phyloP scores from a whole-genome alignment of 53 echinoderm and acorn worm species.

The Paracentrotus lividus region DNA sequence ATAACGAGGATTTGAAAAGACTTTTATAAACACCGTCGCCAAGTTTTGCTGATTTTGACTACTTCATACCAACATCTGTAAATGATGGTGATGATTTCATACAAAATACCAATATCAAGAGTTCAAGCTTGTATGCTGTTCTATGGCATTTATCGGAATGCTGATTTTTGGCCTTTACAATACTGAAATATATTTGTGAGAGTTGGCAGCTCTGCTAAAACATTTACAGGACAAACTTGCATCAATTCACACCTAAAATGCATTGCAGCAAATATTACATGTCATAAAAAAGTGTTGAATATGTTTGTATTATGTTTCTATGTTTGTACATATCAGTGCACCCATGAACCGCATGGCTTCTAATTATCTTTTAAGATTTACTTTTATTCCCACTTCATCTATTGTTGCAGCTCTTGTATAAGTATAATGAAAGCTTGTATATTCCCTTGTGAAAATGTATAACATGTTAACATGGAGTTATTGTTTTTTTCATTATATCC shows the following conservation, averaged over 20 bases:
- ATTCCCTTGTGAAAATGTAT: not conserved
- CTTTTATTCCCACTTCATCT: not conserved
- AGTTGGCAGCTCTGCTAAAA: not conserved
- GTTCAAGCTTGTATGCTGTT: no score
- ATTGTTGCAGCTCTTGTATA: not conserved
- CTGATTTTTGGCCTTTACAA: no score
- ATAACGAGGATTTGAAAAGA: no score
- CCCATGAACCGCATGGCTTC: not conserved
- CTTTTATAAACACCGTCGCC: no score
- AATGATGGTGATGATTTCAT: no score
- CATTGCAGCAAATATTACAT: not conserved
- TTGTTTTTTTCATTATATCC: not conserved
- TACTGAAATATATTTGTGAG: no score
- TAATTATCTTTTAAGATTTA: not conserved
- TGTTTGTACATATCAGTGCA: not conserved
- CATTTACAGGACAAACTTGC: not conserved
- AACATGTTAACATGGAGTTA: not conserved
- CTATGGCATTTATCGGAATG: no score
- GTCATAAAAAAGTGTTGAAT: no score
- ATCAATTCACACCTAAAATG: not conserved
- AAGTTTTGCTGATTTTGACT: no score
- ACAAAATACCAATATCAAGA: no score
- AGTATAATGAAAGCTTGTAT: not conserved
- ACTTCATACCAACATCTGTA: no score
- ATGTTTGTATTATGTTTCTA: no score